Base-by-base conservation (phyloP, 1,140 invertebrate species). In the Platyscapa corneri region DNA sequence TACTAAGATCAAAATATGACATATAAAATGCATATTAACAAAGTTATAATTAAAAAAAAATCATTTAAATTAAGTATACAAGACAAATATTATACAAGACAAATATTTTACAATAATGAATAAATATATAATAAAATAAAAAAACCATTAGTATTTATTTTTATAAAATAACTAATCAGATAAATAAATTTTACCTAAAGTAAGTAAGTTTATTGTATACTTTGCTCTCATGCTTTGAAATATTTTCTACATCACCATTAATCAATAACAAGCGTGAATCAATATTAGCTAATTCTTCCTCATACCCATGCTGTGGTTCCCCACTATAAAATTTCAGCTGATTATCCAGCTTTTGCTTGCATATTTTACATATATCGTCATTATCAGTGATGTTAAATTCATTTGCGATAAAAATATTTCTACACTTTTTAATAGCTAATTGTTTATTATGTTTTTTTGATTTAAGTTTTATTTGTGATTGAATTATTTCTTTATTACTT, bases 261-360 rank as follows among this genome's bases (percentile, higher is more conserved):
- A 96, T 96, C 39, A 97, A 90, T 49, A 95, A 95, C 81, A 97
- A 91, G 90, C 95, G 96, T 80, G 96, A 95, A 94, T 97, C 95
- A 53, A 95, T 96, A 77, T 97, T 93, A 65, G 96, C 96, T 86
- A 97, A 94, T 90, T 95, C 96, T 92, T 97, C 97, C 88, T 97
- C 96, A 42, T 95, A 92, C 60, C 96, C 95, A 92, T 96, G 93
- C 88, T 95, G 95, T 53, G 96, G 95, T 92, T 97, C 96, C 6
- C 96, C 96, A 88, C 95, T 94, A 92, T 96, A 97, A n/a, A 95
- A 91, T 65, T 94, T 93, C 27, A 97, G 92, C 79, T 96, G 95
- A 53, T 95, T 94, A 88, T 95, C 94, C 8, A 96, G 89, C 87
- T 94, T 93, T 89, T 97, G 96, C 85, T 91, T 91, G 89, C 96